These are phyloP conservation scores for Napeogenes inachia DNA, from an alignment of 2,888 invertebrate species.

Conservation along the genomic window DNA sequence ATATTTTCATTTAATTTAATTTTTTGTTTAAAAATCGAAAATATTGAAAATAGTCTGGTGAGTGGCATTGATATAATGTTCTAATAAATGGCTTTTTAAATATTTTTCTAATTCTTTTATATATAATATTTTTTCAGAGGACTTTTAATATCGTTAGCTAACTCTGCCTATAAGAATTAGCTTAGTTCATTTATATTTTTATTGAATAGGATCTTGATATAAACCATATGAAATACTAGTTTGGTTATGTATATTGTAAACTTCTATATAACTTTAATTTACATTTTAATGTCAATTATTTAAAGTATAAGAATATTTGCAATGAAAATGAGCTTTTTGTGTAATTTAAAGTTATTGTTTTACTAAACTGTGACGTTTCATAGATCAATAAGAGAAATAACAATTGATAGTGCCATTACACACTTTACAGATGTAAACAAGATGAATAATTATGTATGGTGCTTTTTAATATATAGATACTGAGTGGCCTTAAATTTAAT, in stretches of 20 bases:
- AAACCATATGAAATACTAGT: slow-evolving; percentile 17
- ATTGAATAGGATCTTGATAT: no score
- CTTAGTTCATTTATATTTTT: no score
- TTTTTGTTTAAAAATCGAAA: neutral
- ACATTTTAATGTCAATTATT: slow-evolving; percentile 28
- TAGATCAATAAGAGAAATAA: slow-evolving; percentile 19
- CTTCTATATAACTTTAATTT: no score
- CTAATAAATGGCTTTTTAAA: no score
- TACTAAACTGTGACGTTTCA: slow-evolving; percentile 21
- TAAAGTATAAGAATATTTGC: slow-evolving; percentile 31
- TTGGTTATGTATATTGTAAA: no score
- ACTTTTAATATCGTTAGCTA: no score
- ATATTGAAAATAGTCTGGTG: neutral
- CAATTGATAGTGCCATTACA: slow-evolving; percentile 38
- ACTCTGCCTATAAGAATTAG: no score
- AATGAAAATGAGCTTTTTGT: slow-evolving; percentile 33
- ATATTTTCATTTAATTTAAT: slow-evolving; percentile 28
- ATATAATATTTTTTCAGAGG: no score
- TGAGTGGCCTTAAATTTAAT: slow-evolving; percentile 59
- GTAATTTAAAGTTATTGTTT: slow-evolving; percentile 18
- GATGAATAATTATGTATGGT: slow-evolving; percentile 40
- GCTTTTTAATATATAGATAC: slow-evolving; percentile 44
- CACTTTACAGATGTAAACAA: slow-evolving; percentile 1
- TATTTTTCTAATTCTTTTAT: no score
- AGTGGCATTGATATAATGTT: neutral